These are phyloP conservation scores for Brachionichthys hirsutus DNA, from an alignment of 2,113 vertebrate species.

Conservation along the genomic window DNA sequence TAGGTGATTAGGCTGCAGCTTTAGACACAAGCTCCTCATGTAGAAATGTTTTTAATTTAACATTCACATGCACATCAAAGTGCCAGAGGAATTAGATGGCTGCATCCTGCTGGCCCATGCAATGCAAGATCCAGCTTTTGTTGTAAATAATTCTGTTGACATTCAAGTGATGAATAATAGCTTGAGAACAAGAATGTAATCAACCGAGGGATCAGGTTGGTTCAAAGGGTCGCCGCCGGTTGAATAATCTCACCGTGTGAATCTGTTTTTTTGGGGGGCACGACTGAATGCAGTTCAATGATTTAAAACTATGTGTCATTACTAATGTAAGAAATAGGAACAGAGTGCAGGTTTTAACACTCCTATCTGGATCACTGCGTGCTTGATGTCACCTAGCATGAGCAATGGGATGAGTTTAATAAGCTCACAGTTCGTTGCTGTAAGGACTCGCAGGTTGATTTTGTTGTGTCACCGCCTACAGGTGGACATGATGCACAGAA, in stretches of 20 bases:
- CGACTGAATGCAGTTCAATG: not conserved
- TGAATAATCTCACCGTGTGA: constrained; percentile 47
- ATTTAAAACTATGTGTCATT: too few relatives aligned
- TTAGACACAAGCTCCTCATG: constrained; percentile 60
- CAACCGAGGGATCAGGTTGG: constrained; percentile 49
- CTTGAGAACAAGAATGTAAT: constrained; percentile 51
- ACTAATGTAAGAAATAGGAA: too few relatives aligned
- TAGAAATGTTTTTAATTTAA: constrained; percentile 56
- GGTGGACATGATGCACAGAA: constrained; percentile 2
- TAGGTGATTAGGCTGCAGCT: constrained; percentile 69
- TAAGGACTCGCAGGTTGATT: too few relatives aligned
- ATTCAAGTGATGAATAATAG: constrained; percentile 66
- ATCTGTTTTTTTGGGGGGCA: constrained; percentile 28
- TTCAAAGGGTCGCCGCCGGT: constrained; percentile 63
- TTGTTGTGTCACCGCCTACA: not conserved
- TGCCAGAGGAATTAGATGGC: constrained; percentile 43
- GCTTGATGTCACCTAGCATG: too few relatives aligned
- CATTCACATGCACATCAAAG: constrained; percentile 66
- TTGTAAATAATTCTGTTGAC: constrained; percentile 65
- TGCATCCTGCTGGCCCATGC: constrained; percentile 18
- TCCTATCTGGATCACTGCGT: too few relatives aligned
- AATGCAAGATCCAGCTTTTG: constrained; percentile 44
- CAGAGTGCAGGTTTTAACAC: too few relatives aligned
- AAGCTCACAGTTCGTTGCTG: too few relatives aligned
- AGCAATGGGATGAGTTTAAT: too few relatives aligned